Conservation (phyloP, 2,888 invertebrate species). For the Plebejus anna region DNA sequence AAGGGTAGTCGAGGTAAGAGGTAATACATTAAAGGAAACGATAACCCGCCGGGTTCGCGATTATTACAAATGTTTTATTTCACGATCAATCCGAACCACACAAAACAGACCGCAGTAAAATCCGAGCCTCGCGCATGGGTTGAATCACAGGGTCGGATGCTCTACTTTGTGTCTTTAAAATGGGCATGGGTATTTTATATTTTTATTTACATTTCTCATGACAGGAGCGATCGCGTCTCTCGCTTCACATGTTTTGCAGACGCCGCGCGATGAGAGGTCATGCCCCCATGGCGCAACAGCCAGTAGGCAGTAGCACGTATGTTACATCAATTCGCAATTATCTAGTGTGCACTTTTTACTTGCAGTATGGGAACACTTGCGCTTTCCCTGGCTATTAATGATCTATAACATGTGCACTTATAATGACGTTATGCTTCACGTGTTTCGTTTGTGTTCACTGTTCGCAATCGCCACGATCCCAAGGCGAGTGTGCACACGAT, state of each 20-base stretch:
- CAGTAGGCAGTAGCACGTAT: constrained; percentile 42
- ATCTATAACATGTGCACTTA: constrained; percentile 60
- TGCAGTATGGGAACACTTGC: constrained; percentile 70
- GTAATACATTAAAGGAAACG: constrained; percentile 5
- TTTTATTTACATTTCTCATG: neutral
- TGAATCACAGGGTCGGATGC: neutral
- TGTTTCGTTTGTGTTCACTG: constrained; percentile 37
- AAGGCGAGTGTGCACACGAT: constrained; percentile 62
- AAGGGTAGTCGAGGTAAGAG: neutral
- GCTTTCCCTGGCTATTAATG: constrained; percentile 71
- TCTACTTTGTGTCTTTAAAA: neutral
- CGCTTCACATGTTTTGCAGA: constrained; percentile 3
- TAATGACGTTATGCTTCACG: constrained; percentile 61
- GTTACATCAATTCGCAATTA: constrained; percentile 43
- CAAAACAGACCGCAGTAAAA: constrained; percentile 6
- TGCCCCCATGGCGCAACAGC: constrained; percentile 35
- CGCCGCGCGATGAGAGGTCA: constrained; percentile 36
- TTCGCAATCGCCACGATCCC: constrained; percentile 44
- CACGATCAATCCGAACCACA: neutral
- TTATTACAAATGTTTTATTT: constrained; percentile 16
- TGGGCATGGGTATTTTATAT: neutral
- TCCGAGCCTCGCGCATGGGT: neutral
- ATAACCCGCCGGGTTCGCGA: neutral
- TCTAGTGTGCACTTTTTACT: constrained; percentile 49
- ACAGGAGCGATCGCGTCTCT: neutral